Evolutionary conservation across 2,113 vertebrate species (phyloP).

Genomic region (Brevimyrus niger): DNA sequence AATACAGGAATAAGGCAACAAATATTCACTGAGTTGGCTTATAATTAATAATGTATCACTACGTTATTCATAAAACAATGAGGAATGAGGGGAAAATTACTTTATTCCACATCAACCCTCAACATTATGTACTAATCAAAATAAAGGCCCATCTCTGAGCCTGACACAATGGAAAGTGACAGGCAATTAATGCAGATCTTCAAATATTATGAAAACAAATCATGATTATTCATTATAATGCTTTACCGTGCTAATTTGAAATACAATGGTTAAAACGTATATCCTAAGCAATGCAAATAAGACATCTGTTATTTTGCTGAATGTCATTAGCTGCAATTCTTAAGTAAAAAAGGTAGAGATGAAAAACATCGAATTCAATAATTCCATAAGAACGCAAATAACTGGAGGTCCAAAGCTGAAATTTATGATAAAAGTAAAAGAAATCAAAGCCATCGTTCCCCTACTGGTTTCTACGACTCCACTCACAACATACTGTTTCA

Average conservation of each 20-base stretch:
- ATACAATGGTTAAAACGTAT: neutral
- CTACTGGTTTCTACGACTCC: neutral
- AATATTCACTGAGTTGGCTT: neutral
- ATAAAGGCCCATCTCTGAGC: neutral
- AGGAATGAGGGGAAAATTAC: neutral
- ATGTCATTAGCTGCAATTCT: neutral
- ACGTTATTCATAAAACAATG: neutral
- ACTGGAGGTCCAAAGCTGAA: neutral
- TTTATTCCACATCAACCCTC: neutral
- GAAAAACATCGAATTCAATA: neutral
- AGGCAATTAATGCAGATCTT: neutral
- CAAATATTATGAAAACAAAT: conserved; percentile 4
- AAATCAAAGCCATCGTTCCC: neutral
- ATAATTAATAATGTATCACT: neutral
- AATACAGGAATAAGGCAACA: neutral
- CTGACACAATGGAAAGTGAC: neutral
- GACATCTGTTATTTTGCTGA: neutral
- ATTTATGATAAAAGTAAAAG: neutral
- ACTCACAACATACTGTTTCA: conserved; percentile 20
- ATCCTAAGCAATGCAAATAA: neutral
- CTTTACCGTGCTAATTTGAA: neutral
- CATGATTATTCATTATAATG: neutral
- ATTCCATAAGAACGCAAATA: neutral
- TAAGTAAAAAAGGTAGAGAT: neutral
- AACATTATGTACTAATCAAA: neutral